Evolutionary conservation across 2,888 invertebrate species (phyloP), one percentile per base, ranked within the genome.

Genomic region (Sphinx pinastri): DNA sequence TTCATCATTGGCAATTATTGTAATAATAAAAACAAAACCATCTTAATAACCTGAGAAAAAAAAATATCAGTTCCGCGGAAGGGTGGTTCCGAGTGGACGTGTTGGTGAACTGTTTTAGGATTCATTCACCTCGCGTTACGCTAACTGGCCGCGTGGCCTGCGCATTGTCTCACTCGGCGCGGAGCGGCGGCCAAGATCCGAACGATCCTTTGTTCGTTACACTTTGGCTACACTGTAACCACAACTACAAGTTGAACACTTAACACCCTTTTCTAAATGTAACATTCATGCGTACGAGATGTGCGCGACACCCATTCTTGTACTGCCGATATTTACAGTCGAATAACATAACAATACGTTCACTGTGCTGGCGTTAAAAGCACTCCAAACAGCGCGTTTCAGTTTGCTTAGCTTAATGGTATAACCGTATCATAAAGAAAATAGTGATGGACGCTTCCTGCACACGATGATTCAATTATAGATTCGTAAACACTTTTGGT

Each of bases 71-170:
- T 5, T 59, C 12, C 52, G 25, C 13, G 19, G 45, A 38, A 51
- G 54, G 58, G 71, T 52, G 74, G 72, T 72, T 77, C 74, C 72
- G 78, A 75, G 78, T 77, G 77, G 78, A 77, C 80, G 77, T 80
- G 76, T 78, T 75, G 81, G 83, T 87, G 85, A 86, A 89, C 89
- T 88, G 84, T 88, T 91, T 89, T 88, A 86, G 86, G 86, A 89
- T 89, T 89, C 92, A 88, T 92, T 92, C 91, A 91, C 90, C 91
- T 84, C 87, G 82, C 88, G 90, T 91, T 87, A 89, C 91, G 90
- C 88, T 88, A 76, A 85, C 81, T 88, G 88, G 81, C 82, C 81
- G 83, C 82, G 83, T 83, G 88, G 88, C 85, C 86, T 84, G 87
- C 84, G 85, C 88, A 89, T 91, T 90, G 90, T 92, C 90, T 89